These are phyloP conservation scores for Dasypogon diadema DNA, from an alignment of 2,888 invertebrate genomes.

Conservation along the genomic window DNA sequence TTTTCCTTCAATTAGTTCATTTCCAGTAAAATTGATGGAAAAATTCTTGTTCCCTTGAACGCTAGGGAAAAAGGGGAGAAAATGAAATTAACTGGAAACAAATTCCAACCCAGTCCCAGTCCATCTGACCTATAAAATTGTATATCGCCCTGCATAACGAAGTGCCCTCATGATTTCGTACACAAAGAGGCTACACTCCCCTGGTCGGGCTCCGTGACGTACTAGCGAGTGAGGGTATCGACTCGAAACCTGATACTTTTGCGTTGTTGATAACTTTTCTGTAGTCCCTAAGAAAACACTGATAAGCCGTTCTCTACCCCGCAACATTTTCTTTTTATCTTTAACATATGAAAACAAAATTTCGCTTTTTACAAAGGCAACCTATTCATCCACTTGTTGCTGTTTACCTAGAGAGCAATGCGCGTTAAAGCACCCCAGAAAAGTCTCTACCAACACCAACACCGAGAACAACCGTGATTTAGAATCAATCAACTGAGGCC, in stretches of 20 bases:
- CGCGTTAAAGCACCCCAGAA: not conserved
- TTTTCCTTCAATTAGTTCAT: not conserved
- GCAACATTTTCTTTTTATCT: not conserved
- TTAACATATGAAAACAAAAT: not conserved
- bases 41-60: not conserved
- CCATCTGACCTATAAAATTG: not conserved
- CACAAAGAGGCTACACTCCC: not conserved
- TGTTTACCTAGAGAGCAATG: not conserved
- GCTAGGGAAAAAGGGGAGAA: not conserved
- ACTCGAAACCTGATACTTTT: not conserved
- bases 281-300: not conserved
- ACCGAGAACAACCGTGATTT: too few relatives aligned
- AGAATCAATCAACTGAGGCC: too few relatives aligned
- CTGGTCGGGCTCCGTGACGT: not conserved
- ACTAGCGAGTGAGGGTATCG: too few relatives aligned
- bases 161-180: not conserved
- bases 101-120: not conserved
- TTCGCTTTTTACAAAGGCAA: not conserved
- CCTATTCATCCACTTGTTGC: not conserved
- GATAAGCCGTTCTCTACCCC: too few relatives aligned
- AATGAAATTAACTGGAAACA: not conserved
- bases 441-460: not conserved
- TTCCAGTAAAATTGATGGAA: not conserved
- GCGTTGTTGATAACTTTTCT: not conserved
- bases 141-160: not conserved